phyloP scores from a whole-genome alignment of 2,113 vertebrate genomes.

The Vulpes vulpes region DNA sequence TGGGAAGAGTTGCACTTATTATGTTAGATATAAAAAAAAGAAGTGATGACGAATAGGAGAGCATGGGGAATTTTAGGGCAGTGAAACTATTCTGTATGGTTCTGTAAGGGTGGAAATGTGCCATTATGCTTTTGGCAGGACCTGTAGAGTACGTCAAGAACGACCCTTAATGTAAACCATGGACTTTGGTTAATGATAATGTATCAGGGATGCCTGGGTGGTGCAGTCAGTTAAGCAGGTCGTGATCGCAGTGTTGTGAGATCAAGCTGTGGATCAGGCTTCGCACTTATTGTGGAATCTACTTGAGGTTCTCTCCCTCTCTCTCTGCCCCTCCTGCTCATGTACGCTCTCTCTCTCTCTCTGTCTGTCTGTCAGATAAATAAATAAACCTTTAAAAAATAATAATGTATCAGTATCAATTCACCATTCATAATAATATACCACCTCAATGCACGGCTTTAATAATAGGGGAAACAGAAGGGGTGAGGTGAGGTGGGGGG shows the following conservation, averaged over 20 bases:
- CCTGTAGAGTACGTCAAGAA: not conserved
- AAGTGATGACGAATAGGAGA: not conserved
- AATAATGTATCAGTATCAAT: not conserved
- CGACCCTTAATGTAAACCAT: not conserved
- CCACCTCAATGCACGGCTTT: not conserved
- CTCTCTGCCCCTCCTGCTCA: not conserved
- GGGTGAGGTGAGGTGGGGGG: not conserved
- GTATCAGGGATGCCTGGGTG: not conserved
- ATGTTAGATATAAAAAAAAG: not conserved
- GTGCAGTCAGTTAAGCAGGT: not conserved
- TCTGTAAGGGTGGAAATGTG: not conserved
- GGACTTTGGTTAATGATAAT: not conserved
- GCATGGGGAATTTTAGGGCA: not conserved
- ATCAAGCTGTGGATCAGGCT: not conserved
- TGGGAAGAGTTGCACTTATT: not conserved
- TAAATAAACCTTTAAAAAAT: not conserved
- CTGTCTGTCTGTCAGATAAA: not conserved
- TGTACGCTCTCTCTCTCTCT: not conserved
- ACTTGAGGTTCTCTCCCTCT: not conserved
- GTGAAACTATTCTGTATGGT: not conserved
- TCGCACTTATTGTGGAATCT: not conserved
- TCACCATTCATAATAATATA: not conserved
- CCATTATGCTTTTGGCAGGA: not conserved
- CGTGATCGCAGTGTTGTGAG: not conserved
- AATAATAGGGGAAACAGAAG: not conserved